phyloP scores from a whole-genome alignment of 64 coral and sea anemone genomes.

The Dendrophyllia cribrosa region DNA sequence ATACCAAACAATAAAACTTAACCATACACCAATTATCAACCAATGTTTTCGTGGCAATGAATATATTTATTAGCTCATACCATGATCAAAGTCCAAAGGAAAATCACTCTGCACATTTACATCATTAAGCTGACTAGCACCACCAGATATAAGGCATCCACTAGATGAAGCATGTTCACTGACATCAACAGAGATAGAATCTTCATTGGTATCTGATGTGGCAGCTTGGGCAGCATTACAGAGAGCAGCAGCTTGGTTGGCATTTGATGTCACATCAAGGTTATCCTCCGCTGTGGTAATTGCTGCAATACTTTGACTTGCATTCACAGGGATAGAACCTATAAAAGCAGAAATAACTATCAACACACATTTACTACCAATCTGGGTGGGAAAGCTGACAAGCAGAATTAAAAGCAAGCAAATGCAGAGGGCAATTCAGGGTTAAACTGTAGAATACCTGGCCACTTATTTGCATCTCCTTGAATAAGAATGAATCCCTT shows the following conservation, averaged over 20 bases:
- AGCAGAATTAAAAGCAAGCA: constrained; percentile 16
- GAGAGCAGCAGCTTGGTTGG: constrained; percentile 28
- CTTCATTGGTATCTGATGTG: constrained; percentile 65
- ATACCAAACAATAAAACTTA: background rate
- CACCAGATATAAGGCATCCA: constrained; percentile 57
- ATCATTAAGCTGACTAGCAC: constrained; percentile 60
- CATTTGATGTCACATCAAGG: constrained; percentile 63
- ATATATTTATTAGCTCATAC: constrained; percentile 63
- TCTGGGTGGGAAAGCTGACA: constrained; percentile 51
- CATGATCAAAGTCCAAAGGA: no score
- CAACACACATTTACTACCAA: constrained; percentile 49
- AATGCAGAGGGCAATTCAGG: constrained; percentile 44
- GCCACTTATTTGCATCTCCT: no score
- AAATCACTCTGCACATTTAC: constrained; percentile 43
- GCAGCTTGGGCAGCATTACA: constrained; percentile 59
- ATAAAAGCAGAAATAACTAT: constrained; percentile 47
- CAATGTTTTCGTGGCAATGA: constrained; percentile 38
- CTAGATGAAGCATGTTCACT: constrained; percentile 60
- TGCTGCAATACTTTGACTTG: constrained; percentile 61
- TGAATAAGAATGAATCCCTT: no score
- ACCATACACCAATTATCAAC: constrained; percentile 25
- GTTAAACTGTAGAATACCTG: no score
- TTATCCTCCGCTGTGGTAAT: constrained; percentile 56
- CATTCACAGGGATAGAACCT: constrained; percentile 63
- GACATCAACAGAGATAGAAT: constrained; percentile 63